These are phyloP conservation scores for Monodelphis domestica DNA, from an alignment of 2,797 vertebrate genomes.

Conservation along the genomic window DNA sequence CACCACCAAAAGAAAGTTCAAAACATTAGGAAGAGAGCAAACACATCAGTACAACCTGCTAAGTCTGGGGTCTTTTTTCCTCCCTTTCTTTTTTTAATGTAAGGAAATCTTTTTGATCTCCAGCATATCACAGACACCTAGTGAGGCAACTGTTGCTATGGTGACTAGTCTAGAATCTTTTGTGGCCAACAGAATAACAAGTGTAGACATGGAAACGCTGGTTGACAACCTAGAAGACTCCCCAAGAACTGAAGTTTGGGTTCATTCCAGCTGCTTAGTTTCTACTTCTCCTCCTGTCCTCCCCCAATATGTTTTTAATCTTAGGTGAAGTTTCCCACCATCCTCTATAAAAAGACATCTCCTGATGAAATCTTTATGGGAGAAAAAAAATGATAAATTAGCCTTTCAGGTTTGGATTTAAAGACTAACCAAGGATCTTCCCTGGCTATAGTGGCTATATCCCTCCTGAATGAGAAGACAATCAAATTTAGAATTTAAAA, in stretches of 20 bases:
- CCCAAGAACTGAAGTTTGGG: neutral
- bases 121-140: slow-evolving; percentile 59
- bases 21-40: slow-evolving; percentile 56
- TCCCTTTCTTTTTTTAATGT: slow-evolving; percentile 65
- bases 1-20: slow-evolving; percentile 59
- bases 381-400: neutral
- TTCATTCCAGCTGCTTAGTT: slow-evolving; percentile 8
- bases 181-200: slow-evolving; percentile 51
- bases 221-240: neutral
- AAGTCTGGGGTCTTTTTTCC: slow-evolving; percentile 63
- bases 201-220: slow-evolving; percentile 22
- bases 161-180: slow-evolving; percentile 73
- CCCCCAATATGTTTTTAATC: neutral
- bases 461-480: neutral
- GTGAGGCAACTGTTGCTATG: slow-evolving; percentile 70
- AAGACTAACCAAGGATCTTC: neutral
- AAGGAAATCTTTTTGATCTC: slow-evolving; percentile 70
- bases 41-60: slow-evolving; percentile 58
- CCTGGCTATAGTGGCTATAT: neutral
- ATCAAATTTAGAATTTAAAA: neutral
- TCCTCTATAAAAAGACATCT: neutral
- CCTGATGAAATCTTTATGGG: neutral
- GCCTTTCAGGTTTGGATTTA: neutral
- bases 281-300: neutral
- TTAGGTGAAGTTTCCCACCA: neutral